phyloP scores from a whole-genome alignment of 1,140 invertebrate species.

The Lucilia sericata region DNA sequence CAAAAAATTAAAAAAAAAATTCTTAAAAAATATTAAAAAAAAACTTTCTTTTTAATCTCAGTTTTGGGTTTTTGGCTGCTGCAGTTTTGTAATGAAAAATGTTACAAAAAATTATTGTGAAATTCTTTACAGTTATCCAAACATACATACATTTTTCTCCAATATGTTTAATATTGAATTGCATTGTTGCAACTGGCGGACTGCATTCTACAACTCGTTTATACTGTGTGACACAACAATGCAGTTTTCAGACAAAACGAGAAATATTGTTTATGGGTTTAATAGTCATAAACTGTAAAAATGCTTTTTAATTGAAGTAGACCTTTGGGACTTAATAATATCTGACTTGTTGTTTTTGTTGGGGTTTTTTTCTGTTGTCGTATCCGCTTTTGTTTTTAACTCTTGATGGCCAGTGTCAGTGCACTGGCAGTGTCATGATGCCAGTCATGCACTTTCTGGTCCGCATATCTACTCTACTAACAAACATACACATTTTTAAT shows the following conservation, averaged over 20 bases:
- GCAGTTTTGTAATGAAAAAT: neutral
- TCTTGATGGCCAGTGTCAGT: conserved; percentile 29
- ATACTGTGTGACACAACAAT: neutral
- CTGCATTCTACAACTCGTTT: neutral
- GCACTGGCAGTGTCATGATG: neutral
- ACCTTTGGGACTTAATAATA: conserved; percentile 38
- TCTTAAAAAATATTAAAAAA: neutral
- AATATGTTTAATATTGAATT: neutral
- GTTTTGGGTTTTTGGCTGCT: neutral
- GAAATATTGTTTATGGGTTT: conserved; percentile 33
- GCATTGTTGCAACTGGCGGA: conserved; percentile 17
- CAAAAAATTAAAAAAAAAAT: neutral
- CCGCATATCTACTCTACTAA: too few species aligned
- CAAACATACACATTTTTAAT: neutral
- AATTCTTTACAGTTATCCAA: neutral
- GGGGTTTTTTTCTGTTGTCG: neutral
- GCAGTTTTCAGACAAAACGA: neutral
- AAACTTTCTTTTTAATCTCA: conserved; percentile 25
- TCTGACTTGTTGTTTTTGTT: conserved; percentile 33
- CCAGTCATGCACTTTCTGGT: too few species aligned
- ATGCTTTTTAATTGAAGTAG: conserved; percentile 40
- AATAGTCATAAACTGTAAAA: conserved; percentile 35
- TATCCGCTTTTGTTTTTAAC: conserved; percentile 1
- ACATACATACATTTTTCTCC: neutral
- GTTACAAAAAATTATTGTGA: neutral